Evolutionary conservation across 2,797 vertebrate species (phyloP).

Genomic region (Smutsia gigantea): DNA sequence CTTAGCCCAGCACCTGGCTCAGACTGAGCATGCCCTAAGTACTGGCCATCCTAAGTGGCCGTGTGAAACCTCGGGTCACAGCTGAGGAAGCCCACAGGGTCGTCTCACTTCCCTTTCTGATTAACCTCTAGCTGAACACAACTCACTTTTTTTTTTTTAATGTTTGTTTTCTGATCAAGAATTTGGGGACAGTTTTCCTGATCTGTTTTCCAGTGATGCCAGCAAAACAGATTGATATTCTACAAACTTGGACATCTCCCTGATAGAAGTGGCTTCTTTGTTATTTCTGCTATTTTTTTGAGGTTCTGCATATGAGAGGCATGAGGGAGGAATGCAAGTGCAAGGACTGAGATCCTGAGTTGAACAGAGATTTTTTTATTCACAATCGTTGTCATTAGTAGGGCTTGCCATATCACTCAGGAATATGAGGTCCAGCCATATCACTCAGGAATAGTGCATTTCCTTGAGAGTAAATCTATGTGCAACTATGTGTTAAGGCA

Average conservation of each 20-base stretch:
- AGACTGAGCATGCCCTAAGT: too few relatives aligned
- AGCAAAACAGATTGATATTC: background rate
- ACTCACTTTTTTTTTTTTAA: background rate
- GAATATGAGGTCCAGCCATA: background rate
- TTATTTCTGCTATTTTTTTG: background rate
- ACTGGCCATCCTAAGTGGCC: fast-evolving
- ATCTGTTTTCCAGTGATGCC: background rate
- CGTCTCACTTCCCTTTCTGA: background rate
- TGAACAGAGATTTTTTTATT: background rate
- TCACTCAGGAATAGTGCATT: background rate
- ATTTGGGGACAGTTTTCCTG: background rate
- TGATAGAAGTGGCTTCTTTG: background rate
- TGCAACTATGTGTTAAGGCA: background rate
- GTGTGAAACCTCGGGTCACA: background rate
- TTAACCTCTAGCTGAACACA: background rate
- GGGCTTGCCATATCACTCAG: background rate
- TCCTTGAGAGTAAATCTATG: background rate
- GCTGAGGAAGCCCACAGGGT: background rate
- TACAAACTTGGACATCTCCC: background rate
- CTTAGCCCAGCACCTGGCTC: background rate
- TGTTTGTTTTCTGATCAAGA: background rate
- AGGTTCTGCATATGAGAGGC: background rate
- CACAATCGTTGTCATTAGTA: background rate
- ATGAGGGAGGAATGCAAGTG: background rate
- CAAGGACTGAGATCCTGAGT: background rate